phyloP scores from a whole-genome alignment of 2,888 invertebrate genomes.

The Leptopilina myrica region DNA sequence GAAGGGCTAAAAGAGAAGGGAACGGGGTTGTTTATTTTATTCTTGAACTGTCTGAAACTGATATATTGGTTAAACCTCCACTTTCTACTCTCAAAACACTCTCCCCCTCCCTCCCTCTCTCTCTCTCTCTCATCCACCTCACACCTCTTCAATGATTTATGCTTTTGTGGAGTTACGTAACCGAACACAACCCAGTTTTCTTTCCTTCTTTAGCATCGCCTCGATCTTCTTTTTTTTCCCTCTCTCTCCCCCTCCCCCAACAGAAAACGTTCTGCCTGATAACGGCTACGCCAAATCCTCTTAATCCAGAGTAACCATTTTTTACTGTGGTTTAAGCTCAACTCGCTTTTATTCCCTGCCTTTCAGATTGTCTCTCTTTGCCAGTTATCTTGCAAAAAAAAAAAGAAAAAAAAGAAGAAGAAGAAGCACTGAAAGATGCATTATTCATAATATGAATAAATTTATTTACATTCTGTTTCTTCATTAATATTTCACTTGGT shows the following conservation, averaged over 20 bases:
- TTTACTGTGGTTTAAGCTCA: conserved; percentile 58
- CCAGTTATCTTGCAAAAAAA: conserved; percentile 48
- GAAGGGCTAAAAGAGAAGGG: conserved; percentile 47
- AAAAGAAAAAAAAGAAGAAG: conserved; percentile 32
- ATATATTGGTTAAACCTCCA: conserved; percentile 57
- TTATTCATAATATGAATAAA: conserved; percentile 43
- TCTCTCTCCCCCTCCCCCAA: neutral
- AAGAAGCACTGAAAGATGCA: conserved; percentile 42
- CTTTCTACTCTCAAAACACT: conserved; percentile 28
- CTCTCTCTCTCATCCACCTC: conserved; percentile 16
- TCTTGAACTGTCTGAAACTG: conserved; percentile 58
- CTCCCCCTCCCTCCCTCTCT: neutral
- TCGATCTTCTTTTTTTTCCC: neutral
- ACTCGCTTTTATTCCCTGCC: conserved; percentile 53
- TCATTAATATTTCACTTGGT: neutral
- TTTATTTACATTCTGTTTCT: neutral
- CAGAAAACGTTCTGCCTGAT: conserved; percentile 56
- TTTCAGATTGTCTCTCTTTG: conserved; percentile 51
- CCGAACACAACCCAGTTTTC: conserved; percentile 45
- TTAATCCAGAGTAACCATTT: conserved; percentile 62
- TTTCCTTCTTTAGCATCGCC: conserved; percentile 43
- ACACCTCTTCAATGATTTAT: conserved; percentile 58
- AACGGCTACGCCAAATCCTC: conserved; percentile 58
- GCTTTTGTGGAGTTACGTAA: conserved; percentile 47
- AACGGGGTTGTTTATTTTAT: conserved; percentile 57